Evolutionary conservation across 2,888 invertebrate species (phyloP).

Genomic region (Platycheirus rosarum): DNA sequence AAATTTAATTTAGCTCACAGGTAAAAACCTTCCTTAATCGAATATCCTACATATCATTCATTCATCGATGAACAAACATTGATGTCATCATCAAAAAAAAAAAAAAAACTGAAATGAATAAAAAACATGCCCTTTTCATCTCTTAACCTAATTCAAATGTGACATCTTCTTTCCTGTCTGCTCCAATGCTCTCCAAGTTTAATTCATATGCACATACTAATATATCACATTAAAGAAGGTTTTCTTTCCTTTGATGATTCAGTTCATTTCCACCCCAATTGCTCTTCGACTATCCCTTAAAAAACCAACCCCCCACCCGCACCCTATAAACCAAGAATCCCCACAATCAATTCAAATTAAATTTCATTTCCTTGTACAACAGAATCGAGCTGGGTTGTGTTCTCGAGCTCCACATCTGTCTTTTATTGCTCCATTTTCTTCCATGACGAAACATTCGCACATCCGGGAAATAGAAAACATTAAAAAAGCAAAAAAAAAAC

Average conservation of each 20-base stretch:
- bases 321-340: conserved; percentile 9
- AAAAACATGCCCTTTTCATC: conserved; percentile 47
- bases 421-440: conserved; percentile 66
- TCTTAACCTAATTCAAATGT: conserved; percentile 65
- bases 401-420: conserved; percentile 57
- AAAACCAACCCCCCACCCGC: conserved; percentile 1
- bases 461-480: conserved; percentile 64
- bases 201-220: conserved; percentile 55
- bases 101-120: neutral
- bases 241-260: conserved; percentile 57
- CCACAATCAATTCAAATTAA: conserved; percentile 67
- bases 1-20: no score
- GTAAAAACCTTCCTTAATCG: no score
- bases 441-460: conserved; percentile 40
- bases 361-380: conserved; percentile 68
- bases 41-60: conserved; percentile 10
- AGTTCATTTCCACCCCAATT: conserved; percentile 65
- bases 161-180: conserved; percentile 33
- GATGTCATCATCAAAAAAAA: conserved; percentile 41
- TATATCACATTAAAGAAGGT: conserved; percentile 62
- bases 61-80: conserved; percentile 42
- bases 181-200: conserved; percentile 35
- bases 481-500: conserved; percentile 57
- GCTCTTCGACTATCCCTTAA: conserved; percentile 25
- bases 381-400: conserved; percentile 24